Evolutionary conservation across 2,797 vertebrate species (phyloP), one percentile per base, ranked within the genome.

Genomic region (Spinus pinus): DNA sequence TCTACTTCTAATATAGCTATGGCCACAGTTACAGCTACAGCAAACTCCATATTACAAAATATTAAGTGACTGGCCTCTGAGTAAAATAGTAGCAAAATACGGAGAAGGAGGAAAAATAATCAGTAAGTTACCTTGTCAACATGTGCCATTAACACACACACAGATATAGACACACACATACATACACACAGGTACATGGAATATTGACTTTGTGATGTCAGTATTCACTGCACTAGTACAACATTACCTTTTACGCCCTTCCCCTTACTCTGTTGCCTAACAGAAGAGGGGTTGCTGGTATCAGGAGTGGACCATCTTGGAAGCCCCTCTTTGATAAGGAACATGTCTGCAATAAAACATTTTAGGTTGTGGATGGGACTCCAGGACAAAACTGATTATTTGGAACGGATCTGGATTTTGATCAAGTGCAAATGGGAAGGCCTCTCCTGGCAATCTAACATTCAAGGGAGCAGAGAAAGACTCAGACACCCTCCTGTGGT

Each of bases 71-170:
- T 77, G n/a, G 24, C 78, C 72, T 85, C 56, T 72, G 56, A 86
- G 74, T 56, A 94, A 82, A 89, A 86, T 24, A 82, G 46, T 42
- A 90, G n/a, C 61, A 81, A 83, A 65, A 69, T 41, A 66, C 4
- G 15, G 51, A 72, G 41, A 47, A 60, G 22, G 12, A 85, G 16
- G 27, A 65, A 92, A 67, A 96, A 78, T 57, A 53, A 51, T 71
- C 6, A 62, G 37, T 41, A 50, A 60, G 46, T 28, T 62, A 42
- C 56, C 28, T 69, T 12, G 2, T 64, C 33, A 75, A 67, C 7
- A 39, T 31, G 14, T 50, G 14, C 70, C 75, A 5, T 79, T 88
- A 78, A 53, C 31, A 24, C 2, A 30, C 12, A 47, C 2, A 21
- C 1, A 20, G 7, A 18, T 7, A 5, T 4, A 31, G 13, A n/a